phyloP scores from a whole-genome alignment of 2,888 invertebrate species.

The Patella ulyssiponensis region DNA sequence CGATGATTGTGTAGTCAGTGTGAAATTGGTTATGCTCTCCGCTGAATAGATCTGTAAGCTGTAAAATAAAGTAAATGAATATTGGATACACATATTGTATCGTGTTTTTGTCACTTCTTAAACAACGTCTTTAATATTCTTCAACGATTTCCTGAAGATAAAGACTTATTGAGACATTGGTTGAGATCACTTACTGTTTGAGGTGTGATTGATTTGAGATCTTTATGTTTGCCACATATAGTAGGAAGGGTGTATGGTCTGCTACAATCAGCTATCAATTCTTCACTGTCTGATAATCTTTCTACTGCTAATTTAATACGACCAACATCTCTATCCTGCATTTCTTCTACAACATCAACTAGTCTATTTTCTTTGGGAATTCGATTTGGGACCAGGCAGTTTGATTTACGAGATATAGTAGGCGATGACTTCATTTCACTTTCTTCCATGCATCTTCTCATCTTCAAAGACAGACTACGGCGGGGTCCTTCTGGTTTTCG shows the following conservation, averaged over 20 bases:
- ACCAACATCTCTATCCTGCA: neutral
- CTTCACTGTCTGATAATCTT: conserved; percentile 1
- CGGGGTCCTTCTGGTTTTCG: neutral
- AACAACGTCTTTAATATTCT: no score
- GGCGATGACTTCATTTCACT: neutral
- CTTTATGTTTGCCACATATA: conserved; percentile 17
- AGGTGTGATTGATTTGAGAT: conserved; percentile 20
- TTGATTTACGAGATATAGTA: neutral
- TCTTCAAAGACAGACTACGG: neutral
- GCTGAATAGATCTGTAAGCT: conserved; percentile 75
- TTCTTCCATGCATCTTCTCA: neutral
- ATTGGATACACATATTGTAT: no score
- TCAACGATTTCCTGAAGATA: no score
- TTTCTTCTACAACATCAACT: neutral
- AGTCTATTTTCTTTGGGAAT: neutral
- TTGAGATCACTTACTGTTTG: neutral
- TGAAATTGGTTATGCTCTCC: conserved; percentile 80
- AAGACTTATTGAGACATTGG: neutral
- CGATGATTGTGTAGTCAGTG: conserved; percentile 83
- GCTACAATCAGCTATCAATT: conserved; percentile 8
- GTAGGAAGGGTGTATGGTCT: conserved; percentile 17
- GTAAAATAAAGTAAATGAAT: neutral
- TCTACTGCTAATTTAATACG: conserved; percentile 4
- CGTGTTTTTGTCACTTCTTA: no score
- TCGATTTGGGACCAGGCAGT: no score